Evolutionary conservation across 2,113 vertebrate species (phyloP).

Genomic region (Penelope pileata): DNA sequence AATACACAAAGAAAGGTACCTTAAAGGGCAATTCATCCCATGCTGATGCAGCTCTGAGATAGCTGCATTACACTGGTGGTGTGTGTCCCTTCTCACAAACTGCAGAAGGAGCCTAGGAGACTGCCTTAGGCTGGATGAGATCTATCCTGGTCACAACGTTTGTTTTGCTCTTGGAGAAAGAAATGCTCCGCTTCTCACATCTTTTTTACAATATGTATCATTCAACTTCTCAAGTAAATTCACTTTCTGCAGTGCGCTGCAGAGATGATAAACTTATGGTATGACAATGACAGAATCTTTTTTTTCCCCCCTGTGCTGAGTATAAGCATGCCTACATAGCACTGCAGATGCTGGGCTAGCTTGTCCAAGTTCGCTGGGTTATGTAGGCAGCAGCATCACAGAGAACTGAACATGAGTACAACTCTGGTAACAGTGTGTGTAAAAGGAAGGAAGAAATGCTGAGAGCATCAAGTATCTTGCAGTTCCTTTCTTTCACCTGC

Average conservation of each 20-base stretch:
- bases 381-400: not conserved
- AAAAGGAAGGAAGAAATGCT: not conserved
- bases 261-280: not conserved
- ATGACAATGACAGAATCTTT: fast-evolving
- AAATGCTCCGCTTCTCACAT: not conserved
- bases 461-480: not conserved
- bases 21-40: not conserved
- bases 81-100: not conserved
- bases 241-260: not conserved
- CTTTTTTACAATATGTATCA: not conserved
- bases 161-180: not conserved
- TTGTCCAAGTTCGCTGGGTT: not conserved
- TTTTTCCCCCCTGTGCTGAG: not conserved
- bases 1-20: not conserved
- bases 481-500: not conserved
- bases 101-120: not conserved
- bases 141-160: not conserved
- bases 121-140: not conserved
- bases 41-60: not conserved
- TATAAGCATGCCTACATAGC: not conserved
- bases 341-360: not conserved
- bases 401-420: not conserved
- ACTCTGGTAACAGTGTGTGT: not conserved
- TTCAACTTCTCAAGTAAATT: not conserved
- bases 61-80: not conserved